Conservation (phyloP, 2,888 invertebrate genomes). For the Nymphalis c-album region DNA sequence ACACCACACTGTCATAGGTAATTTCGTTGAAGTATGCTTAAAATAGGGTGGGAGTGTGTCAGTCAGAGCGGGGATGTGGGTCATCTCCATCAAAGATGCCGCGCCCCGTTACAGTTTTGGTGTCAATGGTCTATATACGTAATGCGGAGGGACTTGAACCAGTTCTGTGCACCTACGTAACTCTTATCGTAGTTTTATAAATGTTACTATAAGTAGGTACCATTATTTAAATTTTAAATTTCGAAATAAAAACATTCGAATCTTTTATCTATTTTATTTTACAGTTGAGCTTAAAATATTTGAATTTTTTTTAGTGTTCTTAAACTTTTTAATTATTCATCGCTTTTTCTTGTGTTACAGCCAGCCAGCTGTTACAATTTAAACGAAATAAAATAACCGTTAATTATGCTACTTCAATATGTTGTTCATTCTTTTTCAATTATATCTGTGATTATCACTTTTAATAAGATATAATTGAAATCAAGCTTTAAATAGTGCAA, state of each 20-base stretch:
- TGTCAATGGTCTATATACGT: constrained; percentile 54
- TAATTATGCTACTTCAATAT: no score
- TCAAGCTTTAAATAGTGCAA: no score
- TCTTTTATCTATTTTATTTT: neutral
- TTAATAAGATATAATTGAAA: no score
- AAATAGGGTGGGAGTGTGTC: constrained; percentile 21
- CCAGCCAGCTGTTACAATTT: no score
- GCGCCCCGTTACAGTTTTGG: constrained; percentile 43
- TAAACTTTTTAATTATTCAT: no score
- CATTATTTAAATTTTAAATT: neutral
- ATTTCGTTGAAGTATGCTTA: constrained; percentile 8
- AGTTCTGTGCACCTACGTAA: constrained; percentile 18
- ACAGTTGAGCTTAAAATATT: no score
- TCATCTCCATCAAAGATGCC: constrained; percentile 37
- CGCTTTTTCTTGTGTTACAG: no score
- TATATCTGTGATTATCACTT: no score
- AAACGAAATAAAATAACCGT: no score
- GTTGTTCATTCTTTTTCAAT: no score
- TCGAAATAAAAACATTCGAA: neutral
- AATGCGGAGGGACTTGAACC: constrained; percentile 34
- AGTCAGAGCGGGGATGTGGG: constrained; percentile 34
- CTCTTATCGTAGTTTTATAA: neutral
- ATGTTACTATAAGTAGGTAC: neutral
- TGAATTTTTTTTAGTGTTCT: no score
- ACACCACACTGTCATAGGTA: neutral